These are phyloP conservation scores for Aphaenogaster rudis DNA, from an alignment of 1,140 invertebrate genomes.

Conservation along the genomic window DNA sequence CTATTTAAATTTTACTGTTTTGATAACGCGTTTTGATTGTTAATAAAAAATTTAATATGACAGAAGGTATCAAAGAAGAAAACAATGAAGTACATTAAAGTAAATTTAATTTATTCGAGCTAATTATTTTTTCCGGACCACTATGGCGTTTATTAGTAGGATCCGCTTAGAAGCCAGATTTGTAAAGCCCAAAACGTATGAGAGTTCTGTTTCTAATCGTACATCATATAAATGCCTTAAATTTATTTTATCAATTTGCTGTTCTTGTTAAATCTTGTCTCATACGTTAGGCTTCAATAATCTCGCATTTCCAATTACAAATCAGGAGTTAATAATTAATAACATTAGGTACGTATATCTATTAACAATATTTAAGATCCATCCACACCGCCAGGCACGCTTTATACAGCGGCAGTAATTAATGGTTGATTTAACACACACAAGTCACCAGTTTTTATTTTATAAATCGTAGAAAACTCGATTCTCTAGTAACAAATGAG, in stretches of 20 bases:
- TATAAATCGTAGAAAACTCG: constrained; percentile 62
- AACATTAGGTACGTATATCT: constrained; percentile 83
- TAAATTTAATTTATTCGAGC: constrained; percentile 81
- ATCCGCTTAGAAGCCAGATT: constrained; percentile 71
- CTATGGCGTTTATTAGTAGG: constrained; percentile 82
- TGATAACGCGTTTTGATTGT: background rate
- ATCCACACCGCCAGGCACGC: constrained; percentile 77
- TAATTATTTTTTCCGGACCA: constrained; percentile 78
- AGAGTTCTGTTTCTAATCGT: constrained; percentile 48
- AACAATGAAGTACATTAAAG: constrained; percentile 66
- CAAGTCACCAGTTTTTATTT: constrained; percentile 40
- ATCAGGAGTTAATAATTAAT: constrained; percentile 79
- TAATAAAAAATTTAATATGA: background rate
- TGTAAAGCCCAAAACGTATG: constrained; percentile 55
- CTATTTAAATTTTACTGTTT: background rate
- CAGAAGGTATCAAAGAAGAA: background rate
- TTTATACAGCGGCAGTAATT: constrained; percentile 71
- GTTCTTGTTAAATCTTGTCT: constrained; percentile 26
- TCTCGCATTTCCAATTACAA: constrained; percentile 73
- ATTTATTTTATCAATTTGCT: constrained; percentile 34
- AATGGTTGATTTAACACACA: constrained; percentile 66
- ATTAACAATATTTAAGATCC: constrained; percentile 80
- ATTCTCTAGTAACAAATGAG: constrained; percentile 47
- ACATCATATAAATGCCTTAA: constrained; percentile 7
- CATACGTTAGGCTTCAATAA: constrained; percentile 67